Evolutionary conservation across 2,113 vertebrate species (phyloP).

Genomic region (Psophia crepitans): DNA sequence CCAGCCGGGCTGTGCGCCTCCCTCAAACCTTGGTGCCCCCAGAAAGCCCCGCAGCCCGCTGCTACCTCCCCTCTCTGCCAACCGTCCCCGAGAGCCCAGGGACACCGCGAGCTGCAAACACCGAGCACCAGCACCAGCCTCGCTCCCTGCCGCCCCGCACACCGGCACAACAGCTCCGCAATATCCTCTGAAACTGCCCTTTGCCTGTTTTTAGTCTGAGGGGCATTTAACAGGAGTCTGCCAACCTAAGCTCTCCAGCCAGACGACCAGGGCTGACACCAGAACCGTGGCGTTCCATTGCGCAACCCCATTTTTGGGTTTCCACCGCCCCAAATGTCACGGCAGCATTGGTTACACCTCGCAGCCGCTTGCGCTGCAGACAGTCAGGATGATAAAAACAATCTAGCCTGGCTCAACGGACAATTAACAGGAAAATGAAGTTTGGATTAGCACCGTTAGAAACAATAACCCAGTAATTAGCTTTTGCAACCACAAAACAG

Average conservation of each 20-base stretch:
- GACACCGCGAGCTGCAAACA: accelerated
- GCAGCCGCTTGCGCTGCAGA: neutral
- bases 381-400: neutral
- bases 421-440: constrained; percentile 39
- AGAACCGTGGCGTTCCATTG: neutral
- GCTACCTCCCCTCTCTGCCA: neutral
- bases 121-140: neutral
- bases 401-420: neutral
- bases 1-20: neutral
- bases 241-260: neutral
- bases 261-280: neutral
- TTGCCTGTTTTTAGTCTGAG: neutral
- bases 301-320: neutral
- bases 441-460: constrained; percentile 39
- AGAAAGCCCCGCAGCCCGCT: neutral
- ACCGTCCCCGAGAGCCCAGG: neutral
- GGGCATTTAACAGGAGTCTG: neutral
- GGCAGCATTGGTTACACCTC: neutral
- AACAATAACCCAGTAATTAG: constrained; percentile 56
- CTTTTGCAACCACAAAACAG: constrained; percentile 24
- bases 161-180: neutral
- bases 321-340: neutral
- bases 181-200: neutral
- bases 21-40: accelerated
- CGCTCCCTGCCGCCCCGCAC: neutral